A percentile compares a stretch with the other conserved stretches of the same genome.
Evolutionary conservation across 2,113 vertebrate species (phyloP).

Genomic region (Promerops cafer): DNA sequence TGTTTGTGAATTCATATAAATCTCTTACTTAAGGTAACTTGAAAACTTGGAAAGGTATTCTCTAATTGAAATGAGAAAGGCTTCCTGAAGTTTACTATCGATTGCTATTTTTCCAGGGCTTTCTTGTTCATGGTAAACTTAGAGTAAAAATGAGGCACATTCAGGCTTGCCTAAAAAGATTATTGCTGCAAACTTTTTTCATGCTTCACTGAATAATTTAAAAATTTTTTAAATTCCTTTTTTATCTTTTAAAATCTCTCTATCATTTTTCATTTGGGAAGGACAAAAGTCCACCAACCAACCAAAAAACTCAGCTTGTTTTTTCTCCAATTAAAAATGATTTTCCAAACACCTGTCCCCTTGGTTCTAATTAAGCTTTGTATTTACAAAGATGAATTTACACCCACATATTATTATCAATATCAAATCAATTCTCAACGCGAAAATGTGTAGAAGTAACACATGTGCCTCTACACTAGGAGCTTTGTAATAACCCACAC

Average conservation of each 20-base stretch:
- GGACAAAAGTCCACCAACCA: not conserved
- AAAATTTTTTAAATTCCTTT: not conserved
- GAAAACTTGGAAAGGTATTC: not conserved
- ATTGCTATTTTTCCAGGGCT: not conserved
- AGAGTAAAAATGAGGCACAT: not conserved
- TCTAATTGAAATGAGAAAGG: not conserved
- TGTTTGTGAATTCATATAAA: not conserved
- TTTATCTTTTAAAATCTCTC: not conserved
- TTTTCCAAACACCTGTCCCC: not conserved
- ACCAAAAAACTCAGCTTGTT: not conserved
- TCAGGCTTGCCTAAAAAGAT: not conserved
- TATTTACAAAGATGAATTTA: not conserved
- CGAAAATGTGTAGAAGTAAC: not conserved
- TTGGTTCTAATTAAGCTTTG: not conserved
- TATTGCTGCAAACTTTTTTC: not conserved
- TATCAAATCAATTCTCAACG: not conserved
- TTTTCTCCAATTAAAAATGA: not conserved
- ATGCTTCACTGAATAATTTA: not conserved
- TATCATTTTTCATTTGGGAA: not conserved
- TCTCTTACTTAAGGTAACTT: not conserved
- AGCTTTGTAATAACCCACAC: not conserved
- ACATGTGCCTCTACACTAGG: not conserved
- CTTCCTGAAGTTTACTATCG: not conserved
- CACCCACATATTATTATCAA: not conserved
- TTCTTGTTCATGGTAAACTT: not conserved